Evolutionary conservation across 1,140 invertebrate genomes (phyloP), one percentile per base, ranked within the genome.

Genomic region (Panonychus citri): DNA sequence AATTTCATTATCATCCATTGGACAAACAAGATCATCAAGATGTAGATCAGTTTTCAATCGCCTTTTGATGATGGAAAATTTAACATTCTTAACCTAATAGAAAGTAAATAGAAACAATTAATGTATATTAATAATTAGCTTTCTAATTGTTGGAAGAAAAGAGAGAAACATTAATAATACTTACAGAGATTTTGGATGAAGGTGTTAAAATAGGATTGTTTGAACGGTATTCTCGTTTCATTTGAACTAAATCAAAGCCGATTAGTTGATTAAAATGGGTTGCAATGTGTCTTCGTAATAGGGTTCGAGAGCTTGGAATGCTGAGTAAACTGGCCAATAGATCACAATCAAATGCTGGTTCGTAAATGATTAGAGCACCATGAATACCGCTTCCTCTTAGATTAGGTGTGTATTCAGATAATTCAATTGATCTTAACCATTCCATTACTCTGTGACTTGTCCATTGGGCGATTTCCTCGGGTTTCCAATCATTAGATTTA

Each of bases 401-500:
- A 73, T 95, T 95, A 1, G 91, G 88, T 27, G 90, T 88, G 72
- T 97, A 98, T 68, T 98, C 94, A 0, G 90, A 85, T 19, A 99
- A 72, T 74, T 98, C 94, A 19, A 96, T 90, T 48, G 83, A 82
- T 60, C 87, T 75, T 10, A 98, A 73, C 94, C 94, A 99, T 71
- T 98, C 91, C 89, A 97, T 96, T 3, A 96, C 89, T 56, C 88
- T 71, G 63, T 83, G 79, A 61, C 83, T 83, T 3, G 81, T 81
- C 83, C 83, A 87, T 5, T 79, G 63, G 10, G 75, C 72, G 8
- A 83, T 75, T 49, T 69, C 66, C 10, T 27, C n/a, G 1, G 21
- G n/a, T 27, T 50, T 24, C 8, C 15, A 24, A 50, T 19, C 26
- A 27, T 25, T 50, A 25, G 13, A n/a, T n/a, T 17, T 17, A 51